Conservation (phyloP, 2,113 vertebrate genomes). For the Pelodiscus sinensis region DNA sequence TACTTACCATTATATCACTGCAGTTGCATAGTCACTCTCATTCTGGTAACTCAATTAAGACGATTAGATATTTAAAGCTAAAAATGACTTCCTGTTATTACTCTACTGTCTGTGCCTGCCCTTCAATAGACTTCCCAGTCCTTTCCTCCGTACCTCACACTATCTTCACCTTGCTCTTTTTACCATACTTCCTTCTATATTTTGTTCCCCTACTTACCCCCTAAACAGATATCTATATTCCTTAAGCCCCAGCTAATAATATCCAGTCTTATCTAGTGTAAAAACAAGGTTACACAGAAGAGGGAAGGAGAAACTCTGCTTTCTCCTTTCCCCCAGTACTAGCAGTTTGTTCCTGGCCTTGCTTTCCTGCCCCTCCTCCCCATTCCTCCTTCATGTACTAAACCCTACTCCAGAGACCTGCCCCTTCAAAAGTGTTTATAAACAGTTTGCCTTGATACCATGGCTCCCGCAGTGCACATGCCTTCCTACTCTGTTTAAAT, state of each 20-base stretch:
- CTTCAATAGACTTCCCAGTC: background rate
- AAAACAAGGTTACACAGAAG: background rate
- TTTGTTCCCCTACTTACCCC: conserved; percentile 17
- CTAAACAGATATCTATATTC: background rate
- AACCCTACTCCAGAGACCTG: background rate
- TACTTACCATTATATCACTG: background rate
- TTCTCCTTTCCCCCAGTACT: background rate
- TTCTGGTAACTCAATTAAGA: rapidly evolving
- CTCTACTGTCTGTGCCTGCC: background rate
- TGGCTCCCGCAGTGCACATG: background rate
- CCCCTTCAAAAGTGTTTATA: background rate
- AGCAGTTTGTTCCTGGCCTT: background rate
- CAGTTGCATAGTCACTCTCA: background rate
- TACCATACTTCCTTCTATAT: background rate
- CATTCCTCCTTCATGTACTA: background rate
- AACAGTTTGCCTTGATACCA: background rate
- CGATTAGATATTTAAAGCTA: background rate
- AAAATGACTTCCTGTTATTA: background rate
- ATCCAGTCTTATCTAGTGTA: background rate
- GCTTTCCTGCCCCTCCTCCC: background rate
- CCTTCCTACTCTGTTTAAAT: background rate
- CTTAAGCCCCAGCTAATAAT: background rate
- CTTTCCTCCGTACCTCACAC: background rate
- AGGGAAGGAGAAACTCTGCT: background rate
- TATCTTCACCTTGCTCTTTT: background rate